A percentile compares a stretch with the other conserved stretches of the same genome.
These are phyloP conservation scores for Miichthys miiuy DNA, from an alignment of 2,797 vertebrate genomes.

Conservation along the genomic window DNA sequence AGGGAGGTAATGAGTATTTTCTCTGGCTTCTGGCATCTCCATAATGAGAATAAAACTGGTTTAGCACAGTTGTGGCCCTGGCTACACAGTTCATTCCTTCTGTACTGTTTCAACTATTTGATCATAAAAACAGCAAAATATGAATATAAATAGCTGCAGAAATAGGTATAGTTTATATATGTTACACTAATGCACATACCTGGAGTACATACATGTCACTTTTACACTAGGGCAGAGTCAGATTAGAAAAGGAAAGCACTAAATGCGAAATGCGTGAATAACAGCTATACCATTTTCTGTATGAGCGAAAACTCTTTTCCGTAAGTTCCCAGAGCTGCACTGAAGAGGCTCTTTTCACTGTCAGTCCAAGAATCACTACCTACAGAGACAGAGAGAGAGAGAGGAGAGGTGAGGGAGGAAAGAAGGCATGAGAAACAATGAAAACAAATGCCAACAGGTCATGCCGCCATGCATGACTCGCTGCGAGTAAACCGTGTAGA, in stretches of 20 bases:
- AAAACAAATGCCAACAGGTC: constrained; percentile 35
- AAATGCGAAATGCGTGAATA: not conserved
- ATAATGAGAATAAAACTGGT: not conserved
- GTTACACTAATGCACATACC: not conserved
- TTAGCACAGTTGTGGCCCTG: not conserved
- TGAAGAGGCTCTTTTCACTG: constrained; percentile 80
- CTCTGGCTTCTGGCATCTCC: not conserved
- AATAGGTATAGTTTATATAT: not conserved
- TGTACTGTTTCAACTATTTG: not conserved
- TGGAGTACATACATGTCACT: too few relatives aligned
- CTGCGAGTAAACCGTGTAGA: not conserved
- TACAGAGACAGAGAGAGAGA: constrained; percentile 45
- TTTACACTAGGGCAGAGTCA: not conserved
- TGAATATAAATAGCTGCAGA: not conserved
- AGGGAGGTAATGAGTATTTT: not conserved
- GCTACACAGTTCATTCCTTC: too few relatives aligned
- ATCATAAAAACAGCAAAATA: not conserved
- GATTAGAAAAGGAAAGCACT: not conserved
- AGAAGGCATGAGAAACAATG: constrained; percentile 30
- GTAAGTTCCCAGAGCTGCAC: constrained; percentile 70
- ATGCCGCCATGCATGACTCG: not conserved
- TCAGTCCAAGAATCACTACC: constrained; percentile 84
- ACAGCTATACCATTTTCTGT: constrained; percentile 79
- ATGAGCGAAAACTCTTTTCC: constrained; percentile 86
- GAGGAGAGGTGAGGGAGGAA: not conserved